These are phyloP conservation scores for Athalia cordata DNA, from an alignment of 2,888 invertebrate species.

Conservation along the genomic window DNA sequence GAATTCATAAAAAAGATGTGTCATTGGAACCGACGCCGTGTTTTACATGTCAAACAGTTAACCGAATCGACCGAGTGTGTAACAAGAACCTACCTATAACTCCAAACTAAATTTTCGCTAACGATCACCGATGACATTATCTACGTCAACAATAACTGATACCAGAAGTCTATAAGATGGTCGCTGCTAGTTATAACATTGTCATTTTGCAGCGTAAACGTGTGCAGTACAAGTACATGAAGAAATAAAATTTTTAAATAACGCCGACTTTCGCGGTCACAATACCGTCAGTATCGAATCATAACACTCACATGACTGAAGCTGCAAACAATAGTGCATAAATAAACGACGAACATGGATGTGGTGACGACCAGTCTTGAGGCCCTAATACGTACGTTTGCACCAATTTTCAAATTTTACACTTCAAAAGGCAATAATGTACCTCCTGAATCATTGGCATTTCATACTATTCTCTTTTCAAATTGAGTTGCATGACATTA, in stretches of 20 bases:
- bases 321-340: not conserved
- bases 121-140: not conserved
- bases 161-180: no score
- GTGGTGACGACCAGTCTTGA: constrained; percentile 82
- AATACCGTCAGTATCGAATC: constrained; percentile 42
- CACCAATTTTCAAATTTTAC: no score
- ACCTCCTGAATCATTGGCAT: no score
- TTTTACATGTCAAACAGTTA: constrained; percentile 6
- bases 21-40: not conserved
- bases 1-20: not conserved
- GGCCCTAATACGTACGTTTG: constrained; percentile 82
- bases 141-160: no score
- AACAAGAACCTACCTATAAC: not conserved
- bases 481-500: not conserved
- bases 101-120: not conserved
- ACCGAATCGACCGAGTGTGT: not conserved
- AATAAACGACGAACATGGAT: constrained; percentile 75
- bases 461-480: no score
- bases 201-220: not conserved
- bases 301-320: constrained; percentile 36
- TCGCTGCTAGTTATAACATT: not conserved
- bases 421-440: no score
- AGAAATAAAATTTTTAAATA: constrained; percentile 26
- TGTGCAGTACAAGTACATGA: not conserved
- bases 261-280: constrained; percentile 25